Conservation (phyloP, 2,113 vertebrate genomes). For the Anarhynchus alexandrinus region DNA sequence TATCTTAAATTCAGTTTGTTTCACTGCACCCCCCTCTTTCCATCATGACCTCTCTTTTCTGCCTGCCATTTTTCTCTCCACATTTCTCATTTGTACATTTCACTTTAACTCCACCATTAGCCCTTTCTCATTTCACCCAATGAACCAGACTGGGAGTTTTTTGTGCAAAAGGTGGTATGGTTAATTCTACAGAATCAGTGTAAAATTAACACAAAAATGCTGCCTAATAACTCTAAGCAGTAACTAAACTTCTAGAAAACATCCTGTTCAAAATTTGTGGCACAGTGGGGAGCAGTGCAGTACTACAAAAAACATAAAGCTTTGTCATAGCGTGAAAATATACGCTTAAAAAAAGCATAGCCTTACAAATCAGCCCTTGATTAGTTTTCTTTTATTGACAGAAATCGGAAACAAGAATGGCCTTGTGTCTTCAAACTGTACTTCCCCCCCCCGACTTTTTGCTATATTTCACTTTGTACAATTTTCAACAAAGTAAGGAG, state of each 20-base stretch:
- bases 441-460: background rate
- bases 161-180: background rate
- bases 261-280: background rate
- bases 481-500: background rate
- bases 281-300: background rate
- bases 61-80: background rate
- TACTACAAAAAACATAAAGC: background rate
- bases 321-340: background rate
- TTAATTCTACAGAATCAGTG: background rate
- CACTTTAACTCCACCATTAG: background rate
- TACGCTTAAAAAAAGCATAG: background rate
- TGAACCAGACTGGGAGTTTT: background rate
- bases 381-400: background rate
- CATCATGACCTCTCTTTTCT: background rate
- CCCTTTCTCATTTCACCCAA: background rate
- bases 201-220: background rate
- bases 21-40: background rate
- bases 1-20: background rate
- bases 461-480: background rate
- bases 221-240: background rate
- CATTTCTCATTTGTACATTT: background rate
- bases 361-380: background rate
- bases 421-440: background rate
- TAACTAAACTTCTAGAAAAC: background rate
- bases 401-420: background rate